Evolutionary conservation across 1,140 invertebrate species (phyloP).

Genomic region (Dinoponera quadriceps): DNA sequence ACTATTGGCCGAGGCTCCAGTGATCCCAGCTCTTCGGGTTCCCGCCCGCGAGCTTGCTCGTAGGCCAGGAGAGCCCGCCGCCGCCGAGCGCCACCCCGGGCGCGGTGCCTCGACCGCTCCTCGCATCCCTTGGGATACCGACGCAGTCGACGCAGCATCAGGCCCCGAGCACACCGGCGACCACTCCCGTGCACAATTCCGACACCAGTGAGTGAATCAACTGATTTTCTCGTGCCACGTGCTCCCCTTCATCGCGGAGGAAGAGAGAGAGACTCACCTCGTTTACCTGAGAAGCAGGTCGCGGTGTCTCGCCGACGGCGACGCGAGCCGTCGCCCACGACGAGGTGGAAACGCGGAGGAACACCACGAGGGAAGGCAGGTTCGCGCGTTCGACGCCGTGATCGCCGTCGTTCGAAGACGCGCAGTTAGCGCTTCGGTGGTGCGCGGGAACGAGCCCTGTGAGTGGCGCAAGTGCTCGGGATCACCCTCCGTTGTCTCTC

Average conservation of each 20-base stretch:
- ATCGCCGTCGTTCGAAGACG: constrained; percentile 20
- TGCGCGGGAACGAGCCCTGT: constrained; percentile 11
- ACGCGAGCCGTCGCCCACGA: constrained; percentile 32
- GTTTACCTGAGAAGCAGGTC: constrained; percentile 18
- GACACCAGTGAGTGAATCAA: constrained; percentile 83
- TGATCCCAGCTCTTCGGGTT: constrained; percentile 92
- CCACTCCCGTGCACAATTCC: constrained; percentile 81
- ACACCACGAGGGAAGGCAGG: constrained; percentile 40
- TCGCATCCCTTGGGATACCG: constrained; percentile 77
- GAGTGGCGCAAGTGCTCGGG: constrained; percentile 41
- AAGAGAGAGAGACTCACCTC: constrained; percentile 7
- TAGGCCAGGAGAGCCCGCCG: constrained; percentile 87
- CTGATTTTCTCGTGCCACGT: constrained; percentile 47
- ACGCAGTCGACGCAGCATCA: constrained; percentile 73
- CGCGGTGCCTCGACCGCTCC: constrained; percentile 69
- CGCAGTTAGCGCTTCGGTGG: constrained; percentile 22
- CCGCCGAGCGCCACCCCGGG: constrained; percentile 77
- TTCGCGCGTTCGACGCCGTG: constrained; percentile 17
- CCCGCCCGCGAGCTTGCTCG: constrained; percentile 87
- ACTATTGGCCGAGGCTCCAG: constrained; percentile 98
- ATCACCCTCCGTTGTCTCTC: constrained; percentile 21
- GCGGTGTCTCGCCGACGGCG: constrained; percentile 12
- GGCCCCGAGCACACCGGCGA: constrained; percentile 67
- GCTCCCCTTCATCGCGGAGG: constrained; percentile 8
- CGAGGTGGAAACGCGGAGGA: constrained; percentile 37